phyloP scores from a whole-genome alignment of 2,888 invertebrate species.

The Polydesmus complanatus region DNA sequence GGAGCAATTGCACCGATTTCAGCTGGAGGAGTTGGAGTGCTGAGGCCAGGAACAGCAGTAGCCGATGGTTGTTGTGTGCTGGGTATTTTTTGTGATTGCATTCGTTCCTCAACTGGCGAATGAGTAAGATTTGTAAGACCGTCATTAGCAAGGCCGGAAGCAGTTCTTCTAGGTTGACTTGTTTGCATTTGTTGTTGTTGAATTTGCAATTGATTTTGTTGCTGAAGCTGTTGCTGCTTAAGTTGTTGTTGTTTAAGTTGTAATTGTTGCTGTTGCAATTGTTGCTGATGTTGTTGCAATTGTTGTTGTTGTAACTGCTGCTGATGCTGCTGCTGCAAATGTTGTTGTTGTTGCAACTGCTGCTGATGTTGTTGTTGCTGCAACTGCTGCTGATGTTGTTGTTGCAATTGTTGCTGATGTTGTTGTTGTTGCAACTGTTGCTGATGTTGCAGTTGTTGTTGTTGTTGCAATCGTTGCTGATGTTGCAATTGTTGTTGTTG shows the following conservation, averaged over 20 bases:
- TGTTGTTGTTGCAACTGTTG: no score
- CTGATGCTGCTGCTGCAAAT: background rate
- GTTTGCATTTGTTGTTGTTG: background rate
- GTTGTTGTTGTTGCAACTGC: constrained; percentile 2
- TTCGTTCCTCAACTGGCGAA: constrained; percentile 22
- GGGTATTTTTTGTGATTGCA: no score
- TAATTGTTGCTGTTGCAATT: background rate
- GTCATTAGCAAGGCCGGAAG: constrained; percentile 20
- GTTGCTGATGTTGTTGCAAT: constrained; percentile 11
- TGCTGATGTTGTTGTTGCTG: background rate
- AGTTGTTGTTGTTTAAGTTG: background rate
- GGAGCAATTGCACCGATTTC: constrained; percentile 45
- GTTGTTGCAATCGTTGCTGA: constrained; percentile 13
- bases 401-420: background rate
- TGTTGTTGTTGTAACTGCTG: constrained; percentile 16
- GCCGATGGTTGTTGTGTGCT: constrained; percentile 18
- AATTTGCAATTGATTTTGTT: constrained; percentile 5
- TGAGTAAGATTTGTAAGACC: constrained; percentile 19
- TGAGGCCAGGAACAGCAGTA: constrained; percentile 13
- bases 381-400: background rate
- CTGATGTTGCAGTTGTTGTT: background rate
- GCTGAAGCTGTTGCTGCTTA: background rate
- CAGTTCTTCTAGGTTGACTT: constrained; percentile 12
- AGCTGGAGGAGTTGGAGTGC: constrained; percentile 14
- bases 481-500: background rate